A percentile compares a stretch with the other conserved stretches of the same genome.
These are phyloP conservation scores for Takifugu rubripes DNA, from an alignment of 2,797 vertebrate genomes.

Conservation along the genomic window DNA sequence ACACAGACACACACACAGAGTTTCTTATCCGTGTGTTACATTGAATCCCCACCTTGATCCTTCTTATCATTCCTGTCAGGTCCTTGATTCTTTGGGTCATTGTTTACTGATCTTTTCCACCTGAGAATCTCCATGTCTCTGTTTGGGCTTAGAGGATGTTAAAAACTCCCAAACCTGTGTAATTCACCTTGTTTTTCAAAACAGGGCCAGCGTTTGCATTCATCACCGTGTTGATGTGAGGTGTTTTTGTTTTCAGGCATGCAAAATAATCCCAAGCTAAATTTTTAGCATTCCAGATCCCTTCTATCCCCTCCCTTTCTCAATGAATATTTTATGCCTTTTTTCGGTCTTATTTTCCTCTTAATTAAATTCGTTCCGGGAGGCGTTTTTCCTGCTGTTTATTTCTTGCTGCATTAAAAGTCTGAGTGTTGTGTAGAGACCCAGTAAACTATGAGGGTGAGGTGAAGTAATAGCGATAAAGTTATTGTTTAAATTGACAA, in stretches of 20 bases:
- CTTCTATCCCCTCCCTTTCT: constrained; percentile 6
- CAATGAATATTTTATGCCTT: constrained; percentile 7
- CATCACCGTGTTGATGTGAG: constrained; percentile 24
- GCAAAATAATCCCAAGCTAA: constrained; percentile 7
- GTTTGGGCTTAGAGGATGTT: constrained; percentile 10
- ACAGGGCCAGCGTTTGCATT: constrained; percentile 56
- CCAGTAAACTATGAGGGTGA: constrained; percentile 23
- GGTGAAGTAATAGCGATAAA: constrained; percentile 4
- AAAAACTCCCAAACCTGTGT: constrained; percentile 22
- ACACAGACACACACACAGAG: constrained; percentile 8
- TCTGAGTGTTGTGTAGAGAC: constrained; percentile 12
- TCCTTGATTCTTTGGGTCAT: constrained; percentile 14
- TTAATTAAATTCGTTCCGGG: constrained; percentile 38
- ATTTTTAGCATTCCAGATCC: constrained; percentile 9
- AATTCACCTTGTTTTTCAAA: constrained; percentile 34
- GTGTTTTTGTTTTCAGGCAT: constrained; percentile 26
- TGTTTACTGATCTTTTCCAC: constrained; percentile 4
- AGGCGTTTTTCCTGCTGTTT: constrained; percentile 19
- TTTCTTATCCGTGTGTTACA: constrained; percentile 2
- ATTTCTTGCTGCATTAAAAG: constrained; percentile 18
- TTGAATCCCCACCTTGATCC: constrained; percentile 8
- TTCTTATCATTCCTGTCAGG: constrained; percentile 2
- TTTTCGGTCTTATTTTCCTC: constrained; percentile 4
- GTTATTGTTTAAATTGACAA: constrained; percentile 24
- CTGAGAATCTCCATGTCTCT: constrained; percentile 3